A percentile compares a stretch with the other conserved stretches of the same genome.
These are phyloP conservation scores for Aphelenchoides besseyi DNA, from an alignment of 1,140 invertebrate species.

Conservation along the genomic window DNA sequence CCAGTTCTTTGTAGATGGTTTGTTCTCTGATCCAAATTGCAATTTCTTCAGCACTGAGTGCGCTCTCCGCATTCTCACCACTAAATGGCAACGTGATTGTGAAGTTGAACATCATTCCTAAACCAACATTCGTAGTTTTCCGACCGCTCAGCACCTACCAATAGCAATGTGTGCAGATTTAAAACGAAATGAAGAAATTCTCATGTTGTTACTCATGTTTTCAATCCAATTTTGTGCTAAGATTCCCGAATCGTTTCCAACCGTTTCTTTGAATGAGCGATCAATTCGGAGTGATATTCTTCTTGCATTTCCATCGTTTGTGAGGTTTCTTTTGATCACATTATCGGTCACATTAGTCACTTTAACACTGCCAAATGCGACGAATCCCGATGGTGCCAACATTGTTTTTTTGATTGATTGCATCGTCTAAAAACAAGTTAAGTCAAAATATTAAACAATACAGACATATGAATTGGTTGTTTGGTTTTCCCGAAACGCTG, in stretches of 20 bases:
- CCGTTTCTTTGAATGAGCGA: conserved; percentile 28
- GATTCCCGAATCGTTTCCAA: conserved; percentile 17
- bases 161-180: conserved; percentile 4
- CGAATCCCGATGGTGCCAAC: conserved; percentile 11
- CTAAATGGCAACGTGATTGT: conserved; percentile 30
- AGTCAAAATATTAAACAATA: conserved; percentile 22
- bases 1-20: conserved; percentile 16
- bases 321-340: conserved; percentile 24
- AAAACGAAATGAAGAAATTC: conserved; percentile 27
- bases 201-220: conserved; percentile 32
- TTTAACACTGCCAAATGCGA: conserved; percentile 21
- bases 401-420: conserved; percentile 31
- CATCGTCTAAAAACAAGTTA: conserved; percentile 31
- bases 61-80: conserved; percentile 22
- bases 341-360: conserved; percentile 29
- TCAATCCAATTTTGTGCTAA: conserved; percentile 24
- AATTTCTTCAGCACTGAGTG: conserved; percentile 33
- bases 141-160: neutral
- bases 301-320: conserved; percentile 24
- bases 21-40: conserved; percentile 26
- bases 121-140: neutral
- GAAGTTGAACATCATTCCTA: conserved; percentile 37
- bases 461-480: conserved; percentile 33
- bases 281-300: conserved; percentile 27
- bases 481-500: conserved; percentile 22